Evolutionary conservation across 2,888 invertebrate genomes (phyloP).

Genomic region (Aphidius colemani): DNA sequence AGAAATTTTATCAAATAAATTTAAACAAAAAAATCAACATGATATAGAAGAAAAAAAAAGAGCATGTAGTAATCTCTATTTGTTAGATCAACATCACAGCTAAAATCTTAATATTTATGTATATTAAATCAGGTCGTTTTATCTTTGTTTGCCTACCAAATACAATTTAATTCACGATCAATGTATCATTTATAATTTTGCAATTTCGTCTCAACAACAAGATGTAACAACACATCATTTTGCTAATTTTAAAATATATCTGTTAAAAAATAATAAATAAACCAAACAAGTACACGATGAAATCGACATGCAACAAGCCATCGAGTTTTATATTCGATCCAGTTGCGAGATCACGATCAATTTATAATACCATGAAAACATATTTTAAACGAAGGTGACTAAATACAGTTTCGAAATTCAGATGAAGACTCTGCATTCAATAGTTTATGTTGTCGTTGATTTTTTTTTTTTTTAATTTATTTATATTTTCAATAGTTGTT

Average conservation of each 20-base stretch:
- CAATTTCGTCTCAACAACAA: not conserved
- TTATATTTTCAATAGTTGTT: too few relatives aligned
- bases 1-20: too few relatives aligned
- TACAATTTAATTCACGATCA: slow-evolving; percentile 5
- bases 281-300: not conserved
- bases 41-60: too few relatives aligned
- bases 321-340: slow-evolving; percentile 21
- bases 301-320: slow-evolving; percentile 8
- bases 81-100: too few relatives aligned
- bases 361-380: slow-evolving; percentile 3
- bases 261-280: slow-evolving; percentile 2
- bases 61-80: too few relatives aligned
- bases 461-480: too few relatives aligned
- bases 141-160: too few relatives aligned
- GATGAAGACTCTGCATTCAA: slow-evolving; percentile 2
- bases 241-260: slow-evolving; percentile 27
- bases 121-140: too few relatives aligned
- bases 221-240: slow-evolving; percentile 20
- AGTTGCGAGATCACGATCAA: slow-evolving; percentile 30
- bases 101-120: too few relatives aligned
- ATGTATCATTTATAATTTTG: not conserved
- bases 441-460: too few relatives aligned
- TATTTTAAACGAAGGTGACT: slow-evolving; percentile 20
- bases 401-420: slow-evolving; percentile 28
- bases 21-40: too few relatives aligned